A percentile compares a stretch with the other conserved stretches of the same genome.
Conservation (phyloP, 2,797 vertebrate species). For the Centropyge bicolor region DNA sequence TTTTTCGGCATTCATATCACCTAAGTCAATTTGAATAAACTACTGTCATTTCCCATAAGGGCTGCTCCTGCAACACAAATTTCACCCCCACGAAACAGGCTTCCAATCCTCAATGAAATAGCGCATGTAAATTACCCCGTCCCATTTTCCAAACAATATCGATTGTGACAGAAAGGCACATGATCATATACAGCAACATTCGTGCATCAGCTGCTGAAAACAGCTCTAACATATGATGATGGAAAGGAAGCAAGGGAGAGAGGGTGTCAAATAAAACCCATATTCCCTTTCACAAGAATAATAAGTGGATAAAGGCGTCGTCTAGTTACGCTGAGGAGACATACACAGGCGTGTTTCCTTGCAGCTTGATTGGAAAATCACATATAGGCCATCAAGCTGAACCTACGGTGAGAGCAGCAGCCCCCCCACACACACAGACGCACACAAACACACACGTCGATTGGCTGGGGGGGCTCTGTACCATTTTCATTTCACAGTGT, state of each 20-base stretch:
- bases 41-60: constrained; percentile 85
- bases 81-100: constrained; percentile 71
- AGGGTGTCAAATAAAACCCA: constrained; percentile 69
- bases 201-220: constrained; percentile 73
- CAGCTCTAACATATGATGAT: constrained; percentile 66
- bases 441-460: constrained; percentile 14
- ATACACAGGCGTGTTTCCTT: constrained; percentile 48
- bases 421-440: background rate
- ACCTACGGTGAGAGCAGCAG: constrained; percentile 42
- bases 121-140: constrained; percentile 84
- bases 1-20: constrained; percentile 81
- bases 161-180: constrained; percentile 81
- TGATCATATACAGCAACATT: constrained; percentile 79
- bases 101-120: constrained; percentile 80
- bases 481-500: constrained; percentile 61
- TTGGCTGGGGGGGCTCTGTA: constrained; percentile 33
- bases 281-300: constrained; percentile 63
- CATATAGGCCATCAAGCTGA: constrained; percentile 63
- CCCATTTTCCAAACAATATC: constrained; percentile 80
- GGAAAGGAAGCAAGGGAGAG: constrained; percentile 60
- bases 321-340: constrained; percentile 65
- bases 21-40: constrained; percentile 87
- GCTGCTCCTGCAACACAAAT: constrained; percentile 67
- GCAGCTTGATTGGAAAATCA: constrained; percentile 73
- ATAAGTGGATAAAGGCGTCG: constrained; percentile 65